phyloP scores from a whole-genome alignment of 2,113 vertebrate species.

The Onychostoma macrolepis region DNA sequence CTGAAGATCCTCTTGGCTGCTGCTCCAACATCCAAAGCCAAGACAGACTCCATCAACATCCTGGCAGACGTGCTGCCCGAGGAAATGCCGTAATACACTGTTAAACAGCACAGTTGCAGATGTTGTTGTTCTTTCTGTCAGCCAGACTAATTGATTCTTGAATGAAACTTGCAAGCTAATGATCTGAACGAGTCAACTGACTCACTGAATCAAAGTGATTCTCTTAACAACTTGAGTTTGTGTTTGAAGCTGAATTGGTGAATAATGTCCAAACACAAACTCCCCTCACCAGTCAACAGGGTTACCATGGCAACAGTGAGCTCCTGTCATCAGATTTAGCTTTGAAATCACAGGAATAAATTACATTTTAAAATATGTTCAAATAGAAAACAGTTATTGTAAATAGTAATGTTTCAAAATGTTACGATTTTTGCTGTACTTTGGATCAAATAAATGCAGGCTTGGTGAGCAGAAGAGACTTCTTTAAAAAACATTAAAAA shows the following conservation, averaged over 20 bases:
- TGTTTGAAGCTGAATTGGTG: background rate
- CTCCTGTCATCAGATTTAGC: background rate
- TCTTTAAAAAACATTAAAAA: no score
- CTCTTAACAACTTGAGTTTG: background rate
- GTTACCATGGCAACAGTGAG: constrained; percentile 8
- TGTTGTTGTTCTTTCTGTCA: background rate
- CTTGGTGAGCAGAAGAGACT: no score
- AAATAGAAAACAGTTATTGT: no score
- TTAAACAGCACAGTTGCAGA: background rate
- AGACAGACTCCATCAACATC: constrained; percentile 99
- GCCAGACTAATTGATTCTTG: background rate
- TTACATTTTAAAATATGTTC: no score
- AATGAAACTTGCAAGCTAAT: background rate
- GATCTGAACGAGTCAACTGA: background rate
- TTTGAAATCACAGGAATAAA: no score
- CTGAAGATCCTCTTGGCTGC: constrained; percentile 96
- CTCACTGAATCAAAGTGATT: background rate
- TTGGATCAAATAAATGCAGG: no score
- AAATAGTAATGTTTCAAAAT: no score
- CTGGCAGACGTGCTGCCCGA: constrained; percentile 94
- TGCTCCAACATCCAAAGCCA: constrained; percentile 98
- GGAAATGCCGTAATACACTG: constrained; percentile 96
- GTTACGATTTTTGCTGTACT: no score
- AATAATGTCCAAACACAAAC: background rate
- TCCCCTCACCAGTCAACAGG: background rate